phyloP scores from a whole-genome alignment of 2,888 invertebrate genomes.

The Strigamia crassipes region DNA sequence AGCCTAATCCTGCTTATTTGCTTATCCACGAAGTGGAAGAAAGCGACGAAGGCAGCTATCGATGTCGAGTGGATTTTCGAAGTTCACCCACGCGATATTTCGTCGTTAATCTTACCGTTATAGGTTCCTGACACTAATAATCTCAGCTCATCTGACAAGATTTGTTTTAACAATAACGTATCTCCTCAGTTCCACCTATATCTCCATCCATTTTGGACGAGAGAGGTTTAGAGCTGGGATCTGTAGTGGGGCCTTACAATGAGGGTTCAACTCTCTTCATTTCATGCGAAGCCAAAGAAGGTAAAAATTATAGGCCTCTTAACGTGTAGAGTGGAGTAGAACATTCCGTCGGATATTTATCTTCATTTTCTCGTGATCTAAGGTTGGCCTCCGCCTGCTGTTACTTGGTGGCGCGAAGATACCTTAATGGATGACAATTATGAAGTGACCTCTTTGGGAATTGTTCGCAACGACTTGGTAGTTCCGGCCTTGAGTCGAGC shows the following conservation, averaged over 20 bases:
- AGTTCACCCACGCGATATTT: constrained; percentile 87
- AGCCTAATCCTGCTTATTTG: constrained; percentile 61
- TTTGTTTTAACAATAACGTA: constrained; percentile 12
- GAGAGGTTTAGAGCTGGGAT: constrained; percentile 77
- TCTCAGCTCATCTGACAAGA: not conserved
- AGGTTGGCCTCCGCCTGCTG: constrained; percentile 80
- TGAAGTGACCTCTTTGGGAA: constrained; percentile 59
- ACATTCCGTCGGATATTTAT: constrained; percentile 4
- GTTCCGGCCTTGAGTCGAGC: constrained; percentile 46
- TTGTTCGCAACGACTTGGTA: constrained; percentile 50
- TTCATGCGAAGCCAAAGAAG: constrained; percentile 82
- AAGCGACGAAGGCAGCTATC: constrained; percentile 85
- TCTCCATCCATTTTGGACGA: constrained; percentile 81
- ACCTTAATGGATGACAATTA: constrained; percentile 78
- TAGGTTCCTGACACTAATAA: constrained; percentile 66
- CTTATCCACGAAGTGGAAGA: constrained; percentile 83
- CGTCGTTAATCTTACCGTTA: constrained; percentile 85
- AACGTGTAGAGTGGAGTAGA: not conserved
- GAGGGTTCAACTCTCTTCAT: constrained; percentile 80
- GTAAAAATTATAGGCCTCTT: constrained; percentile 63
- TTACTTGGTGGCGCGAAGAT: constrained; percentile 81
- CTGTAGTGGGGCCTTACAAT: constrained; percentile 71
- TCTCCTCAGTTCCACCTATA: constrained; percentile 74
- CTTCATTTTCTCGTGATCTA: constrained; percentile 48
- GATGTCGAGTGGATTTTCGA: constrained; percentile 87